Percentiles rank a stretch among this genome's conserved stretches.
phyloP scores from a whole-genome alignment of 2,113 vertebrate genomes.

The Myocastor coypus region DNA sequence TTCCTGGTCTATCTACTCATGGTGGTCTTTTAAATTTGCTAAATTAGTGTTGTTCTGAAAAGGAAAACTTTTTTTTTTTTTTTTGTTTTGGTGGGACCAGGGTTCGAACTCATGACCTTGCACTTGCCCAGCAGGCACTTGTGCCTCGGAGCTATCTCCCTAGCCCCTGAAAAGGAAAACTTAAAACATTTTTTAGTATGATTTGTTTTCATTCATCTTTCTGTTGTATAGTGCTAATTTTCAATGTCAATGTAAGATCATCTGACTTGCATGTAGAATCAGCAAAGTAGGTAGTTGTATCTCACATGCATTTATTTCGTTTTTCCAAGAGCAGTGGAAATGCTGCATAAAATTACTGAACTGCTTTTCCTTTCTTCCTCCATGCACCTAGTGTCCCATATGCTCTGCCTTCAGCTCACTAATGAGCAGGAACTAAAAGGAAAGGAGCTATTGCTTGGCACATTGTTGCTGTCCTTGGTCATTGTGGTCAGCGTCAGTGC shows the following conservation, averaged over 20 bases:
- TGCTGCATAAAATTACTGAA: neutral
- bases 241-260: slow-evolving; percentile 7
- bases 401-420: neutral
- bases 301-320: neutral
- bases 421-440: neutral
- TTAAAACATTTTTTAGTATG: slow-evolving; percentile 24
- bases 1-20: slow-evolving; percentile 26
- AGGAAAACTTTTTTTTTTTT: slow-evolving; percentile 50
- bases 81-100: too few relatives aligned
- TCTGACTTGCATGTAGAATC: slow-evolving; percentile 7
- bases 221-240: neutral
- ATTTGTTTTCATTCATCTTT: slow-evolving; percentile 36
- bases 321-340: neutral
- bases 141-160: too few relatives aligned
- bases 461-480: neutral
- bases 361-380: neutral
- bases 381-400: neutral
- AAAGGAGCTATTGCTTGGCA: neutral
- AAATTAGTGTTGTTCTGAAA: slow-evolving; percentile 44
- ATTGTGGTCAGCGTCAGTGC: neutral
- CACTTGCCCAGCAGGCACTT: too few relatives aligned
- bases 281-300: neutral
- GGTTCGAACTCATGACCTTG: too few relatives aligned
- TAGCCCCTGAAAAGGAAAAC: slow-evolving; percentile 54
- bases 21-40: slow-evolving; percentile 23